Conservation (phyloP, 2,113 vertebrate genomes). For the Lagopus leucura region DNA sequence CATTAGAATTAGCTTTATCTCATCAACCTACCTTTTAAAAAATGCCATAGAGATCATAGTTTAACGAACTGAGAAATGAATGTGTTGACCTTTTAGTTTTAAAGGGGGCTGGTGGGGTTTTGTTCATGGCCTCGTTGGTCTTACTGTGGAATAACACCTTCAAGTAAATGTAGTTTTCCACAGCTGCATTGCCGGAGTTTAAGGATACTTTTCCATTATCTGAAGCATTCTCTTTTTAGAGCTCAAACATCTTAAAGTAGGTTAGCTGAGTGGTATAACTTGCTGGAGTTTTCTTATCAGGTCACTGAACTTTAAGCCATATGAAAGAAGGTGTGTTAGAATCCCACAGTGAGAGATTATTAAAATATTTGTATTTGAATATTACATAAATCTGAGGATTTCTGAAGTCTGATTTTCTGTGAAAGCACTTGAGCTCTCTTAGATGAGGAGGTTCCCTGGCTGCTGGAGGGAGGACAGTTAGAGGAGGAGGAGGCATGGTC, state of each 20-base stretch:
- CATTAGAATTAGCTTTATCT: slow-evolving; percentile 58
- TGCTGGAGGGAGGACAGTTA: fast-evolving
- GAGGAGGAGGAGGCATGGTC: fast-evolving
- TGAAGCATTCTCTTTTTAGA: not conserved
- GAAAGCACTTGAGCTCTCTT: fast-evolving
- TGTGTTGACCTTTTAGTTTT: slow-evolving; percentile 28
- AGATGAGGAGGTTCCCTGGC: not conserved
- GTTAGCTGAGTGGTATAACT: not conserved
- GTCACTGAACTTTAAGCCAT: not conserved
- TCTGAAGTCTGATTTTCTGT: not conserved
- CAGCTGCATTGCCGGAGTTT: not conserved
- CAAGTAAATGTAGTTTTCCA: not conserved
- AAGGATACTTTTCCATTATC: not conserved
- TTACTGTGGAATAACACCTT: not conserved
- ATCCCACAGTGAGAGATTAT: not conserved
- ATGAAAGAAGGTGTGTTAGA: not conserved
- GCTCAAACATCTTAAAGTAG: not conserved
- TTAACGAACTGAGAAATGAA: slow-evolving; percentile 61
- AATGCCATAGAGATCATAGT: not conserved
- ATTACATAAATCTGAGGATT: not conserved
- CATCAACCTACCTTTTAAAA: slow-evolving; percentile 52
- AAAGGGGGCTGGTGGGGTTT: not conserved
- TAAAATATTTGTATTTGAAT: not conserved
- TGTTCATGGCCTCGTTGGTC: slow-evolving; percentile 6
- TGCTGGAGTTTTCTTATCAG: not conserved